These are phyloP conservation scores for Branchinecta sandiegonensis DNA, from an alignment of 2,888 invertebrate genomes.

Conservation along the genomic window DNA sequence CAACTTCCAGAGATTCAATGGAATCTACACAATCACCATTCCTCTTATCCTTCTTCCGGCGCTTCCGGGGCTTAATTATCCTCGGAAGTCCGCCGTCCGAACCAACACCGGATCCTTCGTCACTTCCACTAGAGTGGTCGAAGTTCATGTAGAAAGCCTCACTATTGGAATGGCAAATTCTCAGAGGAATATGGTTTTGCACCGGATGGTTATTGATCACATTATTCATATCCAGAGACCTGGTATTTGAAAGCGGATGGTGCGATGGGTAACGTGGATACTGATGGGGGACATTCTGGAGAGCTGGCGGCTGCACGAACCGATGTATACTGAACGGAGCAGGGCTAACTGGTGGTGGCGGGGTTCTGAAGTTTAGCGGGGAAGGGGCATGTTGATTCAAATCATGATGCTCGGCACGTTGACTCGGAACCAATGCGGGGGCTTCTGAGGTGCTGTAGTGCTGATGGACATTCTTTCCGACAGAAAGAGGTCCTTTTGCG, in stretches of 20 bases:
- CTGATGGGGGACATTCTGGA: background rate
- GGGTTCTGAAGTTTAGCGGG: background rate
- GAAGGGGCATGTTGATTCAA: background rate
- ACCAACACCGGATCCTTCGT: slow-evolving; percentile 50
- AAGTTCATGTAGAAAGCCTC: slow-evolving; percentile 52
- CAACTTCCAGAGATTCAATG: background rate
- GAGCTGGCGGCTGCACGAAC: slow-evolving; percentile 2
- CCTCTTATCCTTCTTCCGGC: slow-evolving; percentile 63
- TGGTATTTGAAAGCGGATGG: slow-evolving; percentile 17
- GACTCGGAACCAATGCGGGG: background rate
- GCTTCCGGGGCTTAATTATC: slow-evolving; percentile 74
- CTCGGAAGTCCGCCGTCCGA: slow-evolving; percentile 66
- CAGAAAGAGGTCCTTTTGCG: background rate
- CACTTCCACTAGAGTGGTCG: slow-evolving; percentile 38
- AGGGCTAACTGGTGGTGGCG: slow-evolving; percentile 9
- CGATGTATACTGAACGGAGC: slow-evolving; percentile 5
- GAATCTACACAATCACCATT: slow-evolving; percentile 12
- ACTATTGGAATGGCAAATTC: slow-evolving; percentile 36
- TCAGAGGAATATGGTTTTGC: slow-evolving; percentile 23
- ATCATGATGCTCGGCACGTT: background rate
- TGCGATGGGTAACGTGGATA: background rate
- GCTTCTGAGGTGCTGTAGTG: background rate
- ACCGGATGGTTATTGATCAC: slow-evolving; percentile 12
- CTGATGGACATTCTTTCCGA: slow-evolving; percentile 21
- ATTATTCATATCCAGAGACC: slow-evolving; percentile 21